These are phyloP conservation scores for Drosophila vallismaia DNA, from an alignment of 2,888 invertebrate species.

Conservation along the genomic window DNA sequence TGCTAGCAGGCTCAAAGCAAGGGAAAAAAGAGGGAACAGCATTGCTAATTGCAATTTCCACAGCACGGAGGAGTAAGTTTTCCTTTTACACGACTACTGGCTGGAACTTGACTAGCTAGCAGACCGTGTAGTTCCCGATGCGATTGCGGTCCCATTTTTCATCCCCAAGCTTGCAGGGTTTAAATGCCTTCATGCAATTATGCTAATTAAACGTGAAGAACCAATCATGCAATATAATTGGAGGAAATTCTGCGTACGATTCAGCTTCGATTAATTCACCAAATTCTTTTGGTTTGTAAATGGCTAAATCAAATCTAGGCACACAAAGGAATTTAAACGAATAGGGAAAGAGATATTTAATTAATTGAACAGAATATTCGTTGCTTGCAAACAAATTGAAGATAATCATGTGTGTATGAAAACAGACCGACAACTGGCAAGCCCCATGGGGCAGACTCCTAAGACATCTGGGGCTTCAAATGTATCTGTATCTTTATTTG, in stretches of 20 bases:
- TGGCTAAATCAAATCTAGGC: neutral
- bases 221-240: constrained; percentile 30
- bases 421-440: constrained; percentile 17
- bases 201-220: constrained; percentile 59
- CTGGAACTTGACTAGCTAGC: constrained; percentile 41
- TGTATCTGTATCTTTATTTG: constrained; percentile 37
- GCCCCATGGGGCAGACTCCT: constrained; percentile 38
- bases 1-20: constrained; percentile 15
- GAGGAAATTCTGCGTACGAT: constrained; percentile 1
- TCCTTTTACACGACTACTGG: neutral
- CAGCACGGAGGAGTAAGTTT: constrained; percentile 46
- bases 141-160: constrained; percentile 4
- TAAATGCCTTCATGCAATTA: constrained; percentile 58
- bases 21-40: constrained; percentile 19
- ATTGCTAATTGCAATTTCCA: constrained; percentile 58
- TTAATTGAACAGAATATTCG: constrained; percentile 55
- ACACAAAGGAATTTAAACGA: constrained; percentile 18
- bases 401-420: constrained; percentile 21
- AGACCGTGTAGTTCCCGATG: constrained; percentile 35
- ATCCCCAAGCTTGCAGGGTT: constrained; percentile 44
- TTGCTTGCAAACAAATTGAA: constrained; percentile 16
- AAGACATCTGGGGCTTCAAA: constrained; percentile 43
- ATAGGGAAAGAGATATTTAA: constrained; percentile 48
- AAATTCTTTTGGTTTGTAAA: constrained; percentile 10
- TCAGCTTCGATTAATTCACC: constrained; percentile 12